These are phyloP conservation scores for Malacosoma neustria DNA, from an alignment of 2,888 invertebrate genomes.

Conservation along the genomic window DNA sequence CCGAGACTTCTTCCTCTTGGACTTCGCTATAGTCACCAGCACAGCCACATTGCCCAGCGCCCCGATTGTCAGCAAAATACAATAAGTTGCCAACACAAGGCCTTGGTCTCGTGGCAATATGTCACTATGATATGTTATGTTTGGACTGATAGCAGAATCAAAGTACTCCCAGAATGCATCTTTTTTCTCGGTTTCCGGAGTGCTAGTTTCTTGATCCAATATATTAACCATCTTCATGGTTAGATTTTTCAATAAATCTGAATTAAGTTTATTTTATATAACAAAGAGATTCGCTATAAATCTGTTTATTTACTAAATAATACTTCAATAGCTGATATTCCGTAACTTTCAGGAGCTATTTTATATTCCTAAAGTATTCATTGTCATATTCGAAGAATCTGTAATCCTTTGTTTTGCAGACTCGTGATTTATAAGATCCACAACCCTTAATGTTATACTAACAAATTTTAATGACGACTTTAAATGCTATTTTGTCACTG, in stretches of 20 bases:
- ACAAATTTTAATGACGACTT: too few relatives aligned
- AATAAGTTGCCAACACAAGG: slow-evolving; percentile 76
- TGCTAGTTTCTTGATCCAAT: slow-evolving; percentile 18
- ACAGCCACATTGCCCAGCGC: slow-evolving; percentile 83
- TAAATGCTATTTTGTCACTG: too few relatives aligned
- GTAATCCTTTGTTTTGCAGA: too few relatives aligned
- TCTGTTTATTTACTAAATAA: too few relatives aligned
- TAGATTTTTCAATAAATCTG: slow-evolving; percentile 1
- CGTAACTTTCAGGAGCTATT: too few relatives aligned
- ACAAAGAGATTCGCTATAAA: too few relatives aligned
- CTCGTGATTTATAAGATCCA: too few relatives aligned
- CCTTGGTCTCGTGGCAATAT: slow-evolving; percentile 33
- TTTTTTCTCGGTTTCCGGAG: slow-evolving; percentile 24
- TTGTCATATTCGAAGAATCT: too few relatives aligned
- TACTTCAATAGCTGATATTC: too few relatives aligned
- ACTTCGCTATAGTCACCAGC: slow-evolving; percentile 77
- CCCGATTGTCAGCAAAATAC: slow-evolving; percentile 77
- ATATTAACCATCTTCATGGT: slow-evolving; percentile 20
- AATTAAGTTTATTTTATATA: too few relatives aligned
- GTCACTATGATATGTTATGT: slow-evolving; percentile 15
- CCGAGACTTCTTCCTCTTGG: slow-evolving; percentile 78
- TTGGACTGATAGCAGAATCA: slow-evolving; percentile 23
- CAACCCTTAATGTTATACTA: too few relatives aligned
- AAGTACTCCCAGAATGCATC: slow-evolving; percentile 55
- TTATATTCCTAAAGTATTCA: too few relatives aligned